Evolutionary conservation across 2,797 vertebrate genomes (phyloP).

Genomic region (Falco berigora): DNA sequence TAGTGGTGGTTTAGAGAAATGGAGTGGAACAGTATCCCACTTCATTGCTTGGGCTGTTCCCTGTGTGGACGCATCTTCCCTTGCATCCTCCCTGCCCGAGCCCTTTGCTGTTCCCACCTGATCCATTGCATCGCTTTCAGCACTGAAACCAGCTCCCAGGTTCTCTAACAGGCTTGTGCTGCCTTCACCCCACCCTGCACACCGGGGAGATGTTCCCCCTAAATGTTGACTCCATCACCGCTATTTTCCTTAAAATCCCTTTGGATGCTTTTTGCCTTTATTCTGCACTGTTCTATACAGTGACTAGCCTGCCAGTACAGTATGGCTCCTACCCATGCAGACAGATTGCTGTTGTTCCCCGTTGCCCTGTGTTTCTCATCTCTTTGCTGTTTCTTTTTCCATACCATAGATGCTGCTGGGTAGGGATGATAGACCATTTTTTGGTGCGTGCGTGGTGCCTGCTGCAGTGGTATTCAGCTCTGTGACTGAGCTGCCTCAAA

Average conservation of each 20-base stretch:
- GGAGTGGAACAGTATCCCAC: not conserved
- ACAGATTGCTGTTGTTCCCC: fast-evolving
- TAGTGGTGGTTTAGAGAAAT: not conserved
- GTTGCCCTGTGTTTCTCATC: not conserved
- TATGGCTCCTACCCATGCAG: not conserved
- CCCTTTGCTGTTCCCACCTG: not conserved
- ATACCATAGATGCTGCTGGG: not conserved
- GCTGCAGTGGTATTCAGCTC: not conserved
- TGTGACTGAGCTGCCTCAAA: not conserved
- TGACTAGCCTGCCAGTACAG: not conserved
- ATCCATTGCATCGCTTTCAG: not conserved
- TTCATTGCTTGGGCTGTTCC: not conserved
- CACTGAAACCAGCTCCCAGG: not conserved
- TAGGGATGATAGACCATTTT: not conserved
- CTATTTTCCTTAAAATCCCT: not conserved
- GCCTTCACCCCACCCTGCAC: fast-evolving
- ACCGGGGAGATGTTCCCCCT: fast-evolving
- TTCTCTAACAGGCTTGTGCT: not conserved
- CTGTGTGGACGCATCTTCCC: fast-evolving
- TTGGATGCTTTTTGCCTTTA: not conserved
- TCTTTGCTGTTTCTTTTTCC: not conserved
- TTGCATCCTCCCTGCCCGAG: not conserved
- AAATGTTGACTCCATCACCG: fast-evolving
- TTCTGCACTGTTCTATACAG: not conserved
- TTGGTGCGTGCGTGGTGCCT: not conserved